Evolutionary conservation across 2,113 vertebrate species (phyloP), one percentile per base, ranked within the genome.

Genomic region (Oostethus manadensis): DNA sequence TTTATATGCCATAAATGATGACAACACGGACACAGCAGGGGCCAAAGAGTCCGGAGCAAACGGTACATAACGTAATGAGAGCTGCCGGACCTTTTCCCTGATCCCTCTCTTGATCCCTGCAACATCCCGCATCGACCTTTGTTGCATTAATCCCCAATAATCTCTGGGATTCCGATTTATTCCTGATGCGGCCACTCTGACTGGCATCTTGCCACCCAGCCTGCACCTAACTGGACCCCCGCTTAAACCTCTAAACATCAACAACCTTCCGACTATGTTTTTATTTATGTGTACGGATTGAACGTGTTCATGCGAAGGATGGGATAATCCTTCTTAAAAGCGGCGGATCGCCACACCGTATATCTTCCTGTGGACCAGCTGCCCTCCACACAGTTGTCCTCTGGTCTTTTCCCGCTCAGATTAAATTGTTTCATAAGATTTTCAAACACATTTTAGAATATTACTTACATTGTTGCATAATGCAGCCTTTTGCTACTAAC

Each of bases 111-210:
- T 89, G 79, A 84, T 82, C 84, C 76, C 44, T 68, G 57, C 45
- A 73, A 72, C 67, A 84, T 85, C 72, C 62, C 77, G 65, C 73
- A 62, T 66, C 44, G 26, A 79, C 76, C 66, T 80, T 71, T 71
- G 72, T 56, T 63, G 65, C 75, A 78, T 78, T 87, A 87, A 90
- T 90, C 86, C 81, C 70, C 58, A 66, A 60, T 85, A 88, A 88
- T 88, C 88, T 83, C 71, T 70, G 59, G 16, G 71, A 62, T 58
- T 46, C 65, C 11, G 58, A 60, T 54, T 73, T 62, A 66, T 26
- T 62, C 62, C 56, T 0, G 58, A 73, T 63, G 57, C 60, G 54
- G 74, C 62, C 23, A 53, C 48, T 64, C 56, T 17, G 54, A 26
- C 54, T 45, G 61, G 53, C 62, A 55, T 66, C 73, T 71, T 55